A percentile compares a stretch with the other conserved stretches of the same genome.
Evolutionary conservation across 2,113 vertebrate species (phyloP).

Genomic region (Butorides virescens): DNA sequence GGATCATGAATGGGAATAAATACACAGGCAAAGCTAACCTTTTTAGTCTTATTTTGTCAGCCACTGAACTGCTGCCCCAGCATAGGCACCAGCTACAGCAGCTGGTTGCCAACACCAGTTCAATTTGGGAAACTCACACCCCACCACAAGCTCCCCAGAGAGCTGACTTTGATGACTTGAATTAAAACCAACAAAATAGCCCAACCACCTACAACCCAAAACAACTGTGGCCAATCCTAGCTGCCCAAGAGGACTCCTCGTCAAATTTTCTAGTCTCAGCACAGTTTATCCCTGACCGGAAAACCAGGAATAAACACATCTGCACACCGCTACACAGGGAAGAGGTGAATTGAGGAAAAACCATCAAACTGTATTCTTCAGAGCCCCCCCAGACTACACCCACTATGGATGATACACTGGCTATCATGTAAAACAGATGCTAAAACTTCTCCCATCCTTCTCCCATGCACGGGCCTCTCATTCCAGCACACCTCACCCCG

Average conservation of each 20-base stretch:
- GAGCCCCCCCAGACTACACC: background rate
- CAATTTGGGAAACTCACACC: background rate
- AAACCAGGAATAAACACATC: background rate
- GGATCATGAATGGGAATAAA: background rate
- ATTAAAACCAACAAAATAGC: background rate
- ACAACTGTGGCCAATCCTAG: background rate
- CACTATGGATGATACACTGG: background rate
- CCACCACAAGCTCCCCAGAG: background rate
- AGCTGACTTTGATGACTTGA: background rate
- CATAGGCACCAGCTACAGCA: background rate
- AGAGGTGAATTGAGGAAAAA: background rate
- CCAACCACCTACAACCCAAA: background rate
- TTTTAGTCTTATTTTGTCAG: background rate
- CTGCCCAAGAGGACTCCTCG: background rate
- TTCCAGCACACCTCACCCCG: background rate
- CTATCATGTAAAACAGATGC: background rate
- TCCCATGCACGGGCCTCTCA: rapidly evolving
- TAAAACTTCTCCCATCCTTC: background rate
- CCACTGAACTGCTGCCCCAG: background rate
- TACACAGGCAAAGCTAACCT: background rate
- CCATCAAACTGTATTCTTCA: rapidly evolving
- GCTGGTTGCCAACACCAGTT: background rate
- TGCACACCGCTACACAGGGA: background rate
- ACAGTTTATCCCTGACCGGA: background rate
- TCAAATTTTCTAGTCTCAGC: background rate